Percentiles rank a stretch among this genome's conserved stretches.
Conservation (phyloP, 2,888 invertebrate genomes). For the Augochlorella aurata region DNA sequence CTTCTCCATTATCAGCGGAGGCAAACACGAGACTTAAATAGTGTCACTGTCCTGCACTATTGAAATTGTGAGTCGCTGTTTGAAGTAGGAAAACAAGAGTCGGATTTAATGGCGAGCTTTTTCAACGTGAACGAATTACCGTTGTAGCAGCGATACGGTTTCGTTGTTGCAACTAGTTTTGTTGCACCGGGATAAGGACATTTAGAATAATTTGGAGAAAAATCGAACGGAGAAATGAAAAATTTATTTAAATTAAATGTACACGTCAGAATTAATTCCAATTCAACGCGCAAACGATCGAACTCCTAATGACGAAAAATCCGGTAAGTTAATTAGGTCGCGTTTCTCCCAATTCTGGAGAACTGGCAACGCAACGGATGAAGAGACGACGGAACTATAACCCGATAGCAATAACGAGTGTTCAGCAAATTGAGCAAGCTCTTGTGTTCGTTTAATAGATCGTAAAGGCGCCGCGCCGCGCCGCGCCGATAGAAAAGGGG, state of each 20-base stretch:
- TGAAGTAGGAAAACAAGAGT: neutral
- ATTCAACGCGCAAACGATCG: too few species aligned
- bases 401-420: neutral
- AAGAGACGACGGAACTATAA: neutral
- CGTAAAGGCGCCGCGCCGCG: slow-evolving; percentile 33
- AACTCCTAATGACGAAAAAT: too few species aligned
- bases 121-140: neutral
- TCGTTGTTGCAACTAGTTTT: neutral
- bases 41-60: slow-evolving; percentile 20
- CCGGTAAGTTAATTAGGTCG: neutral
- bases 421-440: slow-evolving; percentile 9
- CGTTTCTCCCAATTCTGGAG: neutral
- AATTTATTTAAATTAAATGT: too few species aligned
- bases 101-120: neutral
- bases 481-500: slow-evolving; percentile 13
- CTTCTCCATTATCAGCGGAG: slow-evolving; percentile 14
- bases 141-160: neutral
- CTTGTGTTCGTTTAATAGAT: neutral
- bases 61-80: slow-evolving; percentile 1
- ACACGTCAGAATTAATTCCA: too few species aligned
- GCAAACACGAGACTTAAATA: slow-evolving; percentile 16
- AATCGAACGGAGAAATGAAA: too few species aligned
- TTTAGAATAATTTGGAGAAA: too few species aligned
- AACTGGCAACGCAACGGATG: neutral
- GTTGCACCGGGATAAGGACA: neutral